A percentile compares a stretch with the other conserved stretches of the same genome.
These are phyloP conservation scores for rabbit (Oryctolagus cuniculus) DNA, from an alignment of 2,113 vertebrate genomes.

Conservation along the genomic window DNA sequence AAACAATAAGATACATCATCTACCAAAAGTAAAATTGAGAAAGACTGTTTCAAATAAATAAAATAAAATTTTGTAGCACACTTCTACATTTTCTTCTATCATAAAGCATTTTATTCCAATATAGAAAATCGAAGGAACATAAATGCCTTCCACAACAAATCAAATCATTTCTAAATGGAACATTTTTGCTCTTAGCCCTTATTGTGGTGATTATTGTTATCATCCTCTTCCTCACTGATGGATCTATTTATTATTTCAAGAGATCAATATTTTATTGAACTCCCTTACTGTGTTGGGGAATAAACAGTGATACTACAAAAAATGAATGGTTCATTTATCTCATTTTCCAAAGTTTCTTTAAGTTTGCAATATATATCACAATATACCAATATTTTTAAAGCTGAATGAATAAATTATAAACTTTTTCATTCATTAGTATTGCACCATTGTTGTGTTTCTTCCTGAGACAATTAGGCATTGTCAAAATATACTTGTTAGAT, in stretches of 20 bases:
- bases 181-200: not conserved
- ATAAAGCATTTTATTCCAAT: not conserved
- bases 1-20: not conserved
- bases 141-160: not conserved
- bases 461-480: too few relatives aligned
- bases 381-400: not conserved
- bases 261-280: not conserved
- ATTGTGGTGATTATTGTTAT: not conserved
- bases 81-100: not conserved
- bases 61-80: not conserved
- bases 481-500: not conserved
- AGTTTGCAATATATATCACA: not conserved
- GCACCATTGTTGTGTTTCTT: not conserved
- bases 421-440: not conserved
- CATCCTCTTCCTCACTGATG: not conserved
- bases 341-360: not conserved
- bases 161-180: not conserved
- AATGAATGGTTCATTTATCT: not conserved
- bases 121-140: not conserved
- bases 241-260: not conserved
- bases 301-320: not conserved
- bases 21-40: not conserved
- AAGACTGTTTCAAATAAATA: not conserved
- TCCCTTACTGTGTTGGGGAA: not conserved
- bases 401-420: not conserved